Evolutionary conservation across 2,888 invertebrate species (phyloP).

Genomic region (Aphidoletes aphidimyza): DNA sequence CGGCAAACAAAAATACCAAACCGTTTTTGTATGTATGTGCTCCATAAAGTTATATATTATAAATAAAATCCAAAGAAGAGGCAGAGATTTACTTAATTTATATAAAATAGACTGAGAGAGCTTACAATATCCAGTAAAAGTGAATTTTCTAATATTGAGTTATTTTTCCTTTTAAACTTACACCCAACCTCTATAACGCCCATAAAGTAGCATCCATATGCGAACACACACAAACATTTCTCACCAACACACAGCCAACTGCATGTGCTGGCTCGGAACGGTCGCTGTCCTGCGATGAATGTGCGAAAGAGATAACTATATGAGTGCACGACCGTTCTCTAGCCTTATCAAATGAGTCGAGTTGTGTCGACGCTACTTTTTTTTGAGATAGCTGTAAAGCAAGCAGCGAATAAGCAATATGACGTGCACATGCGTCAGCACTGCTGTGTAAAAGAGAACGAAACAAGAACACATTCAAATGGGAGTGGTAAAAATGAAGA

Average conservation of each 20-base stretch:
- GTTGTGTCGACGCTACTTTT: not conserved
- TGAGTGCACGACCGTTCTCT: not conserved
- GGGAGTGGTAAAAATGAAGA: slow-evolving; percentile 48
- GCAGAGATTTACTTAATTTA: slow-evolving; percentile 56
- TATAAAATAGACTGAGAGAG: slow-evolving; percentile 55
- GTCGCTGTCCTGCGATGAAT: not conserved
- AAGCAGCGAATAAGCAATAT: not conserved
- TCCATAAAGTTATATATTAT: slow-evolving; percentile 54
- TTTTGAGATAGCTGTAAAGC: not conserved
- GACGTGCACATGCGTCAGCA: not conserved
- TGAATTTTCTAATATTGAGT: slow-evolving; percentile 56
- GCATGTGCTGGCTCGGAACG: not conserved
- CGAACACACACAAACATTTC: not conserved
- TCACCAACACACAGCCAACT: not conserved
- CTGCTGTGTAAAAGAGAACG: not conserved
- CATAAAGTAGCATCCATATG: slow-evolving; percentile 52
- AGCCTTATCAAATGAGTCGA: slow-evolving; percentile 22
- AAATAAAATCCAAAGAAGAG: slow-evolving; percentile 55
- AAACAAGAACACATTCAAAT: slow-evolving; percentile 28
- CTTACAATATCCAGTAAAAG: slow-evolving; percentile 56
- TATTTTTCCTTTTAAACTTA: slow-evolving; percentile 55
- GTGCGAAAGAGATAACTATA: not conserved
- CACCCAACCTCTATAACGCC: slow-evolving; percentile 55
- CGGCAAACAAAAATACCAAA: not conserved
- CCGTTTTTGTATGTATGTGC: slow-evolving; percentile 40